phyloP scores from a whole-genome alignment of 2,888 invertebrate genomes.

The Nebria brevicollis region DNA sequence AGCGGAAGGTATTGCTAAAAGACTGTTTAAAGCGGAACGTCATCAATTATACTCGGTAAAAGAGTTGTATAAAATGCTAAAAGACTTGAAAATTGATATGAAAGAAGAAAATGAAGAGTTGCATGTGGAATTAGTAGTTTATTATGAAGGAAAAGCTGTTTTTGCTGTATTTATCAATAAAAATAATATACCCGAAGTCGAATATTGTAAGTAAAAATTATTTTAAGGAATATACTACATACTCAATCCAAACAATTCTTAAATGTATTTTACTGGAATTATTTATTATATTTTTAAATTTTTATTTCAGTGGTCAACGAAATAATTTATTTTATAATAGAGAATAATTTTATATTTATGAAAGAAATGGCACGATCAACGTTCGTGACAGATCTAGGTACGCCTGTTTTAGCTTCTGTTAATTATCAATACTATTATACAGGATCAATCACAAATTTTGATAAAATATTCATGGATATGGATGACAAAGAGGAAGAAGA shows the following conservation, averaged over 20 bases:
- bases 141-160: neutral
- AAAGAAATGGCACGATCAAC: neutral
- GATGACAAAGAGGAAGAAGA: neutral
- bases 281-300: neutral
- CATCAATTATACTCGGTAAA: neutral
- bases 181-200: neutral
- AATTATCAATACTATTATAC: neutral
- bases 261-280: neutral
- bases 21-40: neutral
- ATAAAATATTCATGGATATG: neutral
- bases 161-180: neutral
- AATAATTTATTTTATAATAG: neutral
- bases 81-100: neutral
- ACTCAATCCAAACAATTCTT: neutral
- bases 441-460: neutral
- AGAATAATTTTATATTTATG: neutral
- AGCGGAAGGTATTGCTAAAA: slow-evolving; percentile 19
- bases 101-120: slow-evolving; percentile 1
- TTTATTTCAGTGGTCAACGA: neutral
- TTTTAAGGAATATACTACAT: too few relatives aligned
- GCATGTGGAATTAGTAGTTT: neutral
- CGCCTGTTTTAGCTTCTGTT: neutral
- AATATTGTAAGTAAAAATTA: neutral
- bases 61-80: neutral
- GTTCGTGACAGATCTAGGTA: slow-evolving; percentile 2